Evolutionary conservation across 1,140 invertebrate genomes (phyloP), one percentile per base, ranked within the genome.

Genomic region (Eubasilissa regina): DNA sequence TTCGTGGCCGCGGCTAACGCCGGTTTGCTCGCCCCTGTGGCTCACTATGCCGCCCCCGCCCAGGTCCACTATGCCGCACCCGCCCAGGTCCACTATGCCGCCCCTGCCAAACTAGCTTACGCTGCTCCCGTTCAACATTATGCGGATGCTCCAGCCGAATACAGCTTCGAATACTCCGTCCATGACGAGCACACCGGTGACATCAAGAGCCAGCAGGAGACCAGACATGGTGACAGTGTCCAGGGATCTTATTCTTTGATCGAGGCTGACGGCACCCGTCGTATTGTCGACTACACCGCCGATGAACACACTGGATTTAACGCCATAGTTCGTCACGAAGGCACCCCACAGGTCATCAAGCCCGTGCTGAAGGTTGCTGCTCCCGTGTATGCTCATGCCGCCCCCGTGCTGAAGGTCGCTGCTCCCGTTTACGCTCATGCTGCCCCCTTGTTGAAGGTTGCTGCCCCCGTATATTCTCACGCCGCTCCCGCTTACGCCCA

Each of bases 231-330:
- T 35, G 90, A 92, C 78, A 86, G 89, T 47, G 92, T 93, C n/a
- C 87, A 90, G 73, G 91, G 91, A 51, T 85, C 87, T 47, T 93
- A 92, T 85, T 90, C 90, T 58, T 85, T 92, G 21, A 85, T 92
- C 72, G 91, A 92, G 83, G 89, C 92, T 17, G 91, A 95, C 84
- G 93, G 93, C 53, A 93, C 91, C 80, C 88, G 91, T 83, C 90
- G 94, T 78, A 92, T 92, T 81, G 94, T 94, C 58, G 91, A 93
- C 44, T 95, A 95, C 87, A 93, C 92, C 43, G 92, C 93, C 74
- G 93, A 94, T 83, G 90, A 92, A 35, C 90, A 94, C 83, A 92
- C 90, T 83, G 94, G 93, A 81, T 93, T 94, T 85, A 91, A 93
- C 86, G 94, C 94, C 0, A 86, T 92, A 17, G 90, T 94, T 4